Conservation (phyloP, 2,113 vertebrate genomes). For the Perognathus longimembris region DNA sequence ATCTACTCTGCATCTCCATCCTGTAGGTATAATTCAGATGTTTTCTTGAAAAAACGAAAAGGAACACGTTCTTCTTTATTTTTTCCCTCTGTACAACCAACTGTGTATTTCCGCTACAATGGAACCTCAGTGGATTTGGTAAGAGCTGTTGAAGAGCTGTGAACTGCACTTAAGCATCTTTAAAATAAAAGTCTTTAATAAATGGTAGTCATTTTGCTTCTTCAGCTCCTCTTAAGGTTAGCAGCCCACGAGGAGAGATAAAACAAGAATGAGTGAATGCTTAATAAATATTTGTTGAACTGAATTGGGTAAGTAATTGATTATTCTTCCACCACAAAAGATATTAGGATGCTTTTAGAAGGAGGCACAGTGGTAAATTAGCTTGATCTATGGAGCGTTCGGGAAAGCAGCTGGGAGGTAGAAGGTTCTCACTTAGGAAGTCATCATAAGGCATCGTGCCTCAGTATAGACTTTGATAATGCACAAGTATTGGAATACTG, state of each 20-base stretch:
- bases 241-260: constrained; percentile 5
- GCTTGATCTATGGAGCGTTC: not conserved
- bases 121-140: constrained; percentile 69
- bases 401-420: not conserved
- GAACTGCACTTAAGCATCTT: constrained; percentile 75
- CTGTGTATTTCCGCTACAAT: constrained; percentile 64
- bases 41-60: constrained; percentile 65
- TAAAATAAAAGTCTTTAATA: constrained; percentile 76
- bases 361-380: not conserved
- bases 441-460: not conserved
- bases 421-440: not conserved
- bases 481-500: not conserved
- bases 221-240: constrained; percentile 70
- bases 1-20: not conserved
- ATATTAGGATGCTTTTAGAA: constrained; percentile 53
- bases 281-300: constrained; percentile 76
- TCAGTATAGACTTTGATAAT: not conserved
- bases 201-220: constrained; percentile 70
- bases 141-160: constrained; percentile 73
- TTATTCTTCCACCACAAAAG: constrained; percentile 65
- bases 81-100: constrained; percentile 36
- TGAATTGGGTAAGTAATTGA: constrained; percentile 69
- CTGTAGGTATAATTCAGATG: not conserved
- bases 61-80: constrained; percentile 47
- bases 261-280: constrained; percentile 57